phyloP scores from a whole-genome alignment of 2,888 invertebrate genomes.

The Drosophila demipolita region DNA sequence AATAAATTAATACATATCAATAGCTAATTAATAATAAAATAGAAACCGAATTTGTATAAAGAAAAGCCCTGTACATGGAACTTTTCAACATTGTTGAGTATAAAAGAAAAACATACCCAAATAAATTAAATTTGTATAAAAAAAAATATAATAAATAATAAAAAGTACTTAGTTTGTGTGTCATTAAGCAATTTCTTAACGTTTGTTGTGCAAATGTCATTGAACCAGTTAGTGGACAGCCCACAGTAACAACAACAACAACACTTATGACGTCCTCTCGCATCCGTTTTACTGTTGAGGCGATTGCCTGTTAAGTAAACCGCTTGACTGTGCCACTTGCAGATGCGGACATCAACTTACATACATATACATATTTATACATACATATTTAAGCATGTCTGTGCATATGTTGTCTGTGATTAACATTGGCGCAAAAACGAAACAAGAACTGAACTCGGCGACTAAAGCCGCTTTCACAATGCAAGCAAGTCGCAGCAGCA shows the following conservation, averaged over 20 bases:
- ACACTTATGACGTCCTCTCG: slow-evolving; percentile 7
- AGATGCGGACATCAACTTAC: slow-evolving; percentile 3
- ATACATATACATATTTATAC: no score
- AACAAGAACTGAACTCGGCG: slow-evolving; percentile 40
- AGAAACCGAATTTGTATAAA: neutral
- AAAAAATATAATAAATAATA: no score
- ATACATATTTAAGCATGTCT: neutral
- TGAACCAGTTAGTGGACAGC: slow-evolving; percentile 1
- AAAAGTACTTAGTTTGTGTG: neutral
- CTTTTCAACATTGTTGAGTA: neutral
- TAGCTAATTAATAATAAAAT: neutral
- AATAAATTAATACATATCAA: neutral
- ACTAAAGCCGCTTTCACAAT: slow-evolving; percentile 51
- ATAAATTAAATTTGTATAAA: neutral
- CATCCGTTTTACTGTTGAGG: slow-evolving; percentile 28
- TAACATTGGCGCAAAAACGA: slow-evolving; percentile 3
- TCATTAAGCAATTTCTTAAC: neutral
- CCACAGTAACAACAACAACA: neutral
- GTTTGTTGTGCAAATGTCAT: slow-evolving; percentile 8
- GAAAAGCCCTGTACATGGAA: neutral
- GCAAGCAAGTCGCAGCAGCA: slow-evolving; percentile 1
- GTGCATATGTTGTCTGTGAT: slow-evolving; percentile 9
- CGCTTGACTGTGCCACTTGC: slow-evolving; percentile 11
- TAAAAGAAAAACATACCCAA: neutral
- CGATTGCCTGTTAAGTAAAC: slow-evolving; percentile 16